Evolutionary conservation across 2,888 invertebrate genomes (phyloP).

Genomic region (Parascotia fuliginaria): DNA sequence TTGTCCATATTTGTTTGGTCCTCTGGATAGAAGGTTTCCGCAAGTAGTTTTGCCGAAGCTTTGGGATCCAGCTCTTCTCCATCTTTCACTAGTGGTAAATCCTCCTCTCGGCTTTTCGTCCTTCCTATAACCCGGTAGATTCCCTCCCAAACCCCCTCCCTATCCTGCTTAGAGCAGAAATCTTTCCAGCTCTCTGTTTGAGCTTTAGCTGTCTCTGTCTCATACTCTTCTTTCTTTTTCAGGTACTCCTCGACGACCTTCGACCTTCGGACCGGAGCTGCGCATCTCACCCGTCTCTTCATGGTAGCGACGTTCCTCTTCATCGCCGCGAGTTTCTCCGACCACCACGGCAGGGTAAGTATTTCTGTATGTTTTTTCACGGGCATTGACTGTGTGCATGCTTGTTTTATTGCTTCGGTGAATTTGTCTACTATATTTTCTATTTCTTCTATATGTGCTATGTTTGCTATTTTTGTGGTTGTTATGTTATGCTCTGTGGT

Average conservation of each 20-base stretch:
- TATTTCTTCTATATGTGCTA: conserved; percentile 1
- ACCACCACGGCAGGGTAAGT: conserved; percentile 33
- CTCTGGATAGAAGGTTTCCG: neutral
- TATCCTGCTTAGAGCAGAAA: conserved; percentile 26
- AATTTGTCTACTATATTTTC: conserved; percentile 2
- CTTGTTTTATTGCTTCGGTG: conserved; percentile 6
- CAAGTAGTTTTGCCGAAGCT: conserved; percentile 9
- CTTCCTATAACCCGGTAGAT: conserved; percentile 1
- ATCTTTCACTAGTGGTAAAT: neutral
- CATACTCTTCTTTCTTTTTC: conserved; percentile 17
- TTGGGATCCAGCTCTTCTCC: conserved; percentile 4
- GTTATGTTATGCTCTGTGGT: neutral
- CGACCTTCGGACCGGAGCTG: conserved; percentile 13
- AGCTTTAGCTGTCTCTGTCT: conserved; percentile 2
- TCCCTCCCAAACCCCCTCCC: conserved; percentile 13
- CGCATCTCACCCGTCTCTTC: conserved; percentile 17
- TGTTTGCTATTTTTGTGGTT: neutral
- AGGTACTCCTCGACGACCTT: conserved; percentile 18
- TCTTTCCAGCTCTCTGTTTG: conserved; percentile 22
- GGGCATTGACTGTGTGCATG: conserved; percentile 11
- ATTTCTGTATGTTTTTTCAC: conserved; percentile 4
- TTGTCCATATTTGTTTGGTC: no score
- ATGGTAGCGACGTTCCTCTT: conserved; percentile 18
- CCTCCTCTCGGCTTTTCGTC: neutral
- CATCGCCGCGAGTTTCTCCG: conserved; percentile 11